phyloP scores from a whole-genome alignment of 2,113 vertebrate genomes.

The Percopsis transmontana region DNA sequence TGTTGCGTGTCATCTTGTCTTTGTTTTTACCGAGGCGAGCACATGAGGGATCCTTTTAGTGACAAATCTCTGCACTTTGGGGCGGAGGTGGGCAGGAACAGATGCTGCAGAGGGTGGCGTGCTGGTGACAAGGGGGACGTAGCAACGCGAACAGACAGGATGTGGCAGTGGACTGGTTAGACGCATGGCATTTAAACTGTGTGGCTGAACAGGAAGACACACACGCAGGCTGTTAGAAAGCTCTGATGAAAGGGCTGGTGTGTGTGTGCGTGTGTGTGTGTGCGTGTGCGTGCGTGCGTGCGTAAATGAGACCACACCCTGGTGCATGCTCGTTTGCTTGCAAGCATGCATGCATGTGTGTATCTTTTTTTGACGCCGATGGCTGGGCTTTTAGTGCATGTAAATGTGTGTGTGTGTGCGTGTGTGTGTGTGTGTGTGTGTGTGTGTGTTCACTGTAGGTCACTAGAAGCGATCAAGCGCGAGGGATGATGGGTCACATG shows the following conservation, averaged over 20 bases:
- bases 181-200: constrained; percentile 67
- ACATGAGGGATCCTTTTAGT: constrained; percentile 15
- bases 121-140: constrained; percentile 50
- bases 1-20: constrained; percentile 43
- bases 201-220: constrained; percentile 56
- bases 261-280: background rate
- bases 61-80: constrained; percentile 37
- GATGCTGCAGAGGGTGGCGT: constrained; percentile 45
- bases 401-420: background rate
- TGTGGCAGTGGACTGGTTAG: constrained; percentile 59
- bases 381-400: no score
- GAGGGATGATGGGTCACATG: background rate
- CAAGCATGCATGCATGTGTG: no score
- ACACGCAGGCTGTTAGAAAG: constrained; percentile 62
- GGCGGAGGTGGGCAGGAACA: constrained; percentile 49
- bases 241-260: constrained; percentile 48
- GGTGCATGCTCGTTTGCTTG: no score
- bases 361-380: no score
- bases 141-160: constrained; percentile 67
- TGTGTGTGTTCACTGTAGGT: background rate
- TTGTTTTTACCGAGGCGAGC: constrained; percentile 6
- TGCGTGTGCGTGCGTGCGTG: background rate
- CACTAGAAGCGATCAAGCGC: background rate
- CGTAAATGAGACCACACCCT: background rate
- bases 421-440: background rate